Base-by-base conservation (phyloP, 2,797 vertebrate genomes). In the Chelmon rostratus region DNA sequence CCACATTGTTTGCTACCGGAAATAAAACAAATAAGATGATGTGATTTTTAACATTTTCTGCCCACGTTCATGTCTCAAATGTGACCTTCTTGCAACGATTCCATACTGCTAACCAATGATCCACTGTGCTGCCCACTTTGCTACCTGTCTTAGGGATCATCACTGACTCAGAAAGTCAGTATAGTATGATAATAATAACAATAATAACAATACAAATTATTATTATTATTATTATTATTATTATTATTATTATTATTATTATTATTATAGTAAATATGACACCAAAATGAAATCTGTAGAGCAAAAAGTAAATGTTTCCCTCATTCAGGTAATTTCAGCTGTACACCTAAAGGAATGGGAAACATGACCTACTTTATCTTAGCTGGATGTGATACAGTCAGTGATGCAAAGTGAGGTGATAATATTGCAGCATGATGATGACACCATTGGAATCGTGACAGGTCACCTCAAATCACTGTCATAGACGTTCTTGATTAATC, bases 381-480 rank as follows among this genome's bases (percentile, higher is more conserved):
- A 31, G 46, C 28, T 44, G 56, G 28, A 53, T 49, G 59, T 28
- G 49, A 54, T 62, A 19, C 37, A 33, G 37, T 61, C 33, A 49
- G 10, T 58, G 65, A 52, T 50, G 25, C 8, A 54, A 57, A 71
- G n/a, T 4, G 1, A 49, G 57, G n/a, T 68, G 63, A 38, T 46
- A 21, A 73, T 47, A 23, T 47, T 18, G 28, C 44, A 35, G 35
- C 28, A 70, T 71, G 46, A 25, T 16, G 28, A 37, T 52, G 25
- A 62, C 44, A 47, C 21, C 12, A 12, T 28, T 59, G 54, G 68
- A 66, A 44, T 31, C 44, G 49, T 53, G 68, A 53, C 67, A 61
- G 46, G 12, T 72, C 31, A 59, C 49, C 8, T 56, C 38, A 46
- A 23, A 67, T 73, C n/a, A 46, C 31, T 21, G 44, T 68, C n/a